These are phyloP conservation scores for Anseranas semipalmata DNA, from an alignment of 2,113 vertebrate species.

Conservation along the genomic window DNA sequence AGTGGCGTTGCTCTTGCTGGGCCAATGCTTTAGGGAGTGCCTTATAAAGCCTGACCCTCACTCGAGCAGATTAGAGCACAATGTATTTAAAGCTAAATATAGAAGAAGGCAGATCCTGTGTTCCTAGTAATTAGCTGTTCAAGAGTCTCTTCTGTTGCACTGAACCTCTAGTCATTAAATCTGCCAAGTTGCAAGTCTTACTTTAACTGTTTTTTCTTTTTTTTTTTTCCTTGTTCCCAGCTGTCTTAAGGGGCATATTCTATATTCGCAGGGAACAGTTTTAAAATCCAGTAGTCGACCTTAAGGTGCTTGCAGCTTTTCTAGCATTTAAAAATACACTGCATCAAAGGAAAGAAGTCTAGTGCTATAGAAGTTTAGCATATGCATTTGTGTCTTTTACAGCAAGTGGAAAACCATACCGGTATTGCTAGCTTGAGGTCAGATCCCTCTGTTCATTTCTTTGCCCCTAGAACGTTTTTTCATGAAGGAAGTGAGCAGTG, in stretches of 20 bases:
- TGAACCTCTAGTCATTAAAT: neutral
- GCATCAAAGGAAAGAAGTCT: neutral
- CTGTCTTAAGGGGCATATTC: neutral
- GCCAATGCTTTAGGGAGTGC: conserved; percentile 12
- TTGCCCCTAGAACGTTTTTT: neutral
- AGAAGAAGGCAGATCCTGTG: conserved; percentile 56
- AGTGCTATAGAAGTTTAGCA: neutral
- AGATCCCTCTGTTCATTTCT: neutral
- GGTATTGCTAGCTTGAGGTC: neutral
- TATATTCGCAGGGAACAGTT: neutral
- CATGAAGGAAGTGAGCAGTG: neutral
- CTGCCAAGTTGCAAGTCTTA: neutral
- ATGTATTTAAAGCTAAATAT: conserved; percentile 72
- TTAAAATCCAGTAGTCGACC: neutral
- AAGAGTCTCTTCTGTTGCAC: neutral
- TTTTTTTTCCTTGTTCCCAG: neutral
- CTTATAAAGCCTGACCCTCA: conserved; percentile 72
- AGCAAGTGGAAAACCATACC: neutral
- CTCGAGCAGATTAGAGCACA: conserved; percentile 51
- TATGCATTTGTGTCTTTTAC: neutral
- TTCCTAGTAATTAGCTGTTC: conserved; percentile 66
- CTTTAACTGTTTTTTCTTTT: neutral
- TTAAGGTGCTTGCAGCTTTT: neutral
- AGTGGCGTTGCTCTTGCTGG: neutral
- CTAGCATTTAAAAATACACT: neutral